Evolutionary conservation across 1,140 invertebrate genomes (phyloP), one percentile per base, ranked within the genome.

Genomic region (Rhagoletis zephyria): DNA sequence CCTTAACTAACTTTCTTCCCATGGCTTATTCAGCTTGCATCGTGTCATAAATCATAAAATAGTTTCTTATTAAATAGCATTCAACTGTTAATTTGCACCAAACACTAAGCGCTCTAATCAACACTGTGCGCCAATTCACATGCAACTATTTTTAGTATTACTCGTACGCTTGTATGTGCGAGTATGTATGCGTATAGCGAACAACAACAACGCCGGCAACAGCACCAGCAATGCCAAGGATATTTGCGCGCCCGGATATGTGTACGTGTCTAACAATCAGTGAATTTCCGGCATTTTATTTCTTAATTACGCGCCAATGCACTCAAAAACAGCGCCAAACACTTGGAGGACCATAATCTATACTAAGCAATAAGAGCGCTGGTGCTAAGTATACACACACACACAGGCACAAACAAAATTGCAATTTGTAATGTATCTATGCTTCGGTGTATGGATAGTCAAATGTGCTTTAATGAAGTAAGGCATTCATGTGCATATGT

Each of bases 251-350:
- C 74, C 74, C 74, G 74, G 74, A 81, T 81, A 81, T 81, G 14
- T 56, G 74, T 6, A 81, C 74, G 74, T 81, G 74, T 81, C 74
- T 81, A 81, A 81, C 74, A 81, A 81, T 81, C 74, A 81, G 74
- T 30, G 74, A 81, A 81, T 81, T 81, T 81, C 74, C 74, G 74
- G 74, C 74, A 81, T 81, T 81, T 81, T 81, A 81, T 81, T 81
- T 81, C 74, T 81, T 81, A 81, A 81, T 81, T 81, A 81, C 74
- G 74, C 74, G 48, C 74, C 40, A 81, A 81, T 51, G 48, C 45
- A 56, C 74, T 56, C 74, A 48, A 56, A 30, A 45, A 30, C 16
- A 48, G 14, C 6, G 9, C 74, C 6, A 30, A 30, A 19, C 48
- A 77, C 16, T 4, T n/a, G 74, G 48, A 81, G 16, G 14, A 59